Conservation (phyloP, 2,888 invertebrate genomes). For the Drosophila mayaguana region DNA sequence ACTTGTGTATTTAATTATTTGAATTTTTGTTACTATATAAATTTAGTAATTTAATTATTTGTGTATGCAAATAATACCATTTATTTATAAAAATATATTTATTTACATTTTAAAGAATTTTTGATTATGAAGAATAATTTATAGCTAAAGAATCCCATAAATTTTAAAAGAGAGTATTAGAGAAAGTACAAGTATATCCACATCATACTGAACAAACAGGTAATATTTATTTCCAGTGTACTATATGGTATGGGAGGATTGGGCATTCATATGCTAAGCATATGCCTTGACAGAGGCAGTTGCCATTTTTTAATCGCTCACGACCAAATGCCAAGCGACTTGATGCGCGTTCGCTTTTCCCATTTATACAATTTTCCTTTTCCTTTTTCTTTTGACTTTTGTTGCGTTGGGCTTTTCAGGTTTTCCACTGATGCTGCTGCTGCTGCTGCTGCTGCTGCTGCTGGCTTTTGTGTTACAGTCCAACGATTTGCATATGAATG, state of each 20-base stretch:
- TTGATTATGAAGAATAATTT: too few relatives aligned
- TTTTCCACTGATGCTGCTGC: slow-evolving; percentile 21
- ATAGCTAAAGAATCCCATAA: too few relatives aligned
- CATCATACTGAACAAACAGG: background rate
- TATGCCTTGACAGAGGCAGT: slow-evolving; percentile 54
- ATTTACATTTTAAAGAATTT: too few relatives aligned
- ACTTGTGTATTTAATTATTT: too few relatives aligned
- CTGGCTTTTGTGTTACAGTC: slow-evolving; percentile 65
- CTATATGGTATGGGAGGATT: background rate
- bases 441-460: background rate
- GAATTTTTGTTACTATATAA: too few relatives aligned
- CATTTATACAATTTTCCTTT: slow-evolving; percentile 27
- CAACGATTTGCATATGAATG: slow-evolving; percentile 80
- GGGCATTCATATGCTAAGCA: slow-evolving; percentile 50
- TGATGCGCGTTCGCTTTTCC: slow-evolving; percentile 35
- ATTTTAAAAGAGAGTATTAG: too few relatives aligned
- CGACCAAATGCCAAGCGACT: slow-evolving; percentile 55
- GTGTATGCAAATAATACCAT: too few relatives aligned
- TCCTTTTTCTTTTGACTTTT: slow-evolving; percentile 47
- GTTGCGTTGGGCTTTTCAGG: slow-evolving; percentile 46
- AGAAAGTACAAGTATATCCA: too few relatives aligned
- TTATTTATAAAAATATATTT: too few relatives aligned
- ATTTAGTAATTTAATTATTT: too few relatives aligned
- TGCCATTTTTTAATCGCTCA: slow-evolving; percentile 79
- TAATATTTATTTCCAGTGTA: slow-evolving; percentile 4